These are phyloP conservation scores for Penaeus vannamei DNA, from an alignment of 1,140 invertebrate species.

Conservation along the genomic window DNA sequence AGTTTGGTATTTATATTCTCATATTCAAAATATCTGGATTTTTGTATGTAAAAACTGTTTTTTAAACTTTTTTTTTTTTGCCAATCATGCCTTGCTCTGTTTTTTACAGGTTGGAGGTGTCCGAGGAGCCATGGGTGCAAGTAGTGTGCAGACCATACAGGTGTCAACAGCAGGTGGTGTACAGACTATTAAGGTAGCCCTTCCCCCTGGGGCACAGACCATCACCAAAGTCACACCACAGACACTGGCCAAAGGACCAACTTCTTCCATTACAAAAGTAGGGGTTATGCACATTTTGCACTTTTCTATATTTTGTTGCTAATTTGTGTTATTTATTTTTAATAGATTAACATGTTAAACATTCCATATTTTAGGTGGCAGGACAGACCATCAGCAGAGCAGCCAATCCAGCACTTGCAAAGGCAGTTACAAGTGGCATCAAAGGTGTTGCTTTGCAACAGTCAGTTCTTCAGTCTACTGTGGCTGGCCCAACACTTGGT, in stretches of 20 bases:
- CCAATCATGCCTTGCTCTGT: too few relatives aligned
- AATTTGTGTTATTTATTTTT: not conserved
- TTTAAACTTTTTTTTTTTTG: not conserved
- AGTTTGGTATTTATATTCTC: too few relatives aligned
- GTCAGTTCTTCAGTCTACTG: constrained; percentile 49
- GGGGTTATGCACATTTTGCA: not conserved
- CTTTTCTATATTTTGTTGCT: not conserved
- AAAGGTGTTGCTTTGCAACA: constrained; percentile 54
- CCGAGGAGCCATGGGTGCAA: constrained; percentile 53
- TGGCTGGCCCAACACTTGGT: constrained; percentile 49
- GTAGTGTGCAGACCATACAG: constrained; percentile 69
- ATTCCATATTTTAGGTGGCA: not conserved
- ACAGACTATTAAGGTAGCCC: constrained; percentile 75
- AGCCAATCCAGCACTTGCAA: constrained; percentile 25
- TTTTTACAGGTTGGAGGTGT: constrained; percentile 45
- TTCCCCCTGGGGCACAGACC: constrained; percentile 60
- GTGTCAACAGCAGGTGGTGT: constrained; percentile 74
- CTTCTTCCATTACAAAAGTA: constrained; percentile 55
- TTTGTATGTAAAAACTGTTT: too few relatives aligned
- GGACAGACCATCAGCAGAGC: constrained; percentile 32
- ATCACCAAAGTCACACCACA: constrained; percentile 55
- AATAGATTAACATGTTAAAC: too few relatives aligned
- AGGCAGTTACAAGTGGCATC: constrained; percentile 27
- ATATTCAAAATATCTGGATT: too few relatives aligned
- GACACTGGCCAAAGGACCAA: constrained; percentile 38